Percentiles rank a stretch among this genome's conserved stretches.
phyloP scores from a whole-genome alignment of 2,888 invertebrate species.

The Ochlodes sylvanus region DNA sequence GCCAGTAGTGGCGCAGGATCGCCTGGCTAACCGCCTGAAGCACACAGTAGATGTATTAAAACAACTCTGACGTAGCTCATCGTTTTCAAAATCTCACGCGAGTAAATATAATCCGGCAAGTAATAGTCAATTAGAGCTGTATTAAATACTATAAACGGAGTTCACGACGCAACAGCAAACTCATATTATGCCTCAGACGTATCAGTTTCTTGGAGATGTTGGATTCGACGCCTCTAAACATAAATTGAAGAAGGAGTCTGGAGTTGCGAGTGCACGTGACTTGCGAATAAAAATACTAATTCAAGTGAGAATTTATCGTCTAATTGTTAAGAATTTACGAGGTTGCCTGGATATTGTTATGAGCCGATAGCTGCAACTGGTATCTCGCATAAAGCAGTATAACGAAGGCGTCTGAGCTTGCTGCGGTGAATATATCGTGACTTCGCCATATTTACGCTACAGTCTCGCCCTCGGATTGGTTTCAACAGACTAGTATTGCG shows the following conservation, averaged over 20 bases:
- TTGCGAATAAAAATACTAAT: constrained; percentile 79
- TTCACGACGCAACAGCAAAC: constrained; percentile 58
- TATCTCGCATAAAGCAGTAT: constrained; percentile 64
- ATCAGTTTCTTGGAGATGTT: constrained; percentile 75
- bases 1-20: constrained; percentile 57
- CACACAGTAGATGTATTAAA: neutral
- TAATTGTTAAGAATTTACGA: constrained; percentile 79
- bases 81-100: constrained; percentile 8
- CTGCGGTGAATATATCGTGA: constrained; percentile 62
- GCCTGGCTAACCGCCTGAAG: constrained; percentile 38
- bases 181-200: constrained; percentile 58
- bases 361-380: constrained; percentile 59
- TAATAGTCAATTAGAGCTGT: neutral
- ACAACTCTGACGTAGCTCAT: neutral
- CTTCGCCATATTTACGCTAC: constrained; percentile 56
- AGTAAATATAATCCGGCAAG: constrained; percentile 1
- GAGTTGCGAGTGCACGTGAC: constrained; percentile 73
- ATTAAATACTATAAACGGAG: constrained; percentile 67
- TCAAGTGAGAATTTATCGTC: constrained; percentile 73
- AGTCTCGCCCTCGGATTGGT: constrained; percentile 46
- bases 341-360: constrained; percentile 67
- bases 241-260: constrained; percentile 68
- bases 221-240: constrained; percentile 73
- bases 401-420: constrained; percentile 56
- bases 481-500: constrained; percentile 3